A percentile compares a stretch with the other conserved stretches of the same genome.
These are phyloP conservation scores for Diloba caeruleocephala DNA, from an alignment of 2,888 invertebrate genomes.

Conservation along the genomic window DNA sequence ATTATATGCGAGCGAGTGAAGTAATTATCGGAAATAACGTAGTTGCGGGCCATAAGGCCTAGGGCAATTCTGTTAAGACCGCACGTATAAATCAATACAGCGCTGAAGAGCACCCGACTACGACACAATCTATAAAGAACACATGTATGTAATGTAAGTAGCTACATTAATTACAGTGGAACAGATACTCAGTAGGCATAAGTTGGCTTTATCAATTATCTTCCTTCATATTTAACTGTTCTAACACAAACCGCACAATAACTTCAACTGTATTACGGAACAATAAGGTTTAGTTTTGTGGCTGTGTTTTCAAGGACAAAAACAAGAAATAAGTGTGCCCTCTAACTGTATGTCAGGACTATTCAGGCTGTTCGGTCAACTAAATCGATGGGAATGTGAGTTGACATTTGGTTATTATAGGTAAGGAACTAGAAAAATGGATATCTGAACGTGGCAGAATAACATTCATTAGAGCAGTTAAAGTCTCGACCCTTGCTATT, in stretches of 20 bases:
- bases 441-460: too few species aligned
- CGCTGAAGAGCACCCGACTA: conserved; percentile 62
- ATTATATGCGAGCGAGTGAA: conserved; percentile 62
- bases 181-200: conserved; percentile 73
- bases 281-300: conserved; percentile 27
- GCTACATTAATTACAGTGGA: conserved; percentile 71
- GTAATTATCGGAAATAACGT: conserved; percentile 80
- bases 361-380: conserved; percentile 45
- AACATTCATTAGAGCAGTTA: too few species aligned
- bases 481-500: too few species aligned
- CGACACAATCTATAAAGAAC: conserved; percentile 68
- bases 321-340: conserved; percentile 28
- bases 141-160: conserved; percentile 40
- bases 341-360: conserved; percentile 43
- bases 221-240: conserved; percentile 51
- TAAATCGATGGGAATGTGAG: conserved; percentile 46
- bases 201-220: conserved; percentile 68
- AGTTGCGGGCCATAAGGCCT: conserved; percentile 65
- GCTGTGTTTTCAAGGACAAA: conserved; percentile 16
- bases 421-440: conserved; percentile 7
- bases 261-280: conserved; percentile 34
- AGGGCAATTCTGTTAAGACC: conserved; percentile 62
- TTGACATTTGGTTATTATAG: conserved; percentile 19
- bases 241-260: conserved; percentile 13
- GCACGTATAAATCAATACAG: conserved; percentile 78